These are phyloP conservation scores for Delphinapterus leucas DNA, from an alignment of 2,113 vertebrate species.

Conservation along the genomic window DNA sequence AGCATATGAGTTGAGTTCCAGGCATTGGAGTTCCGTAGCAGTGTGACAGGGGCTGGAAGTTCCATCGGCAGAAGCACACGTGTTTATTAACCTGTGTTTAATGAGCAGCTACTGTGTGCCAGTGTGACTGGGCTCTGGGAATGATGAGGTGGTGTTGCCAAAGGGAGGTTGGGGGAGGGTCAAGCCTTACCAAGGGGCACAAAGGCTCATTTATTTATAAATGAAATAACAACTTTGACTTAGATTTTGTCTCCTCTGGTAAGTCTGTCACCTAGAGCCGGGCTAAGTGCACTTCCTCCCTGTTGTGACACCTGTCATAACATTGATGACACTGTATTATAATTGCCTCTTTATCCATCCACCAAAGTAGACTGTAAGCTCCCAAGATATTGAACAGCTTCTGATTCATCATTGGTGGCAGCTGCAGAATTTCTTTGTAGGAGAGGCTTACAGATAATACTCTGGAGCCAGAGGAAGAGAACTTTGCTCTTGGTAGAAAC, in stretches of 20 bases:
- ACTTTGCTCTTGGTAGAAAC: background rate
- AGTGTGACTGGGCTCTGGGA: too few species aligned
- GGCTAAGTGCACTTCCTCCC: background rate
- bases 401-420: background rate
- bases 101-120: background rate
- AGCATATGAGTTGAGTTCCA: background rate
- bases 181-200: background rate
- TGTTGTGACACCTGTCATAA: background rate
- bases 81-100: background rate
- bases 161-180: background rate
- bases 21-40: background rate
- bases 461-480: background rate
- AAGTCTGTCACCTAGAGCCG: background rate
- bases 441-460: too few species aligned
- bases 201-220: background rate
- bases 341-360: background rate
- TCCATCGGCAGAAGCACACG: fast-evolving
- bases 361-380: background rate
- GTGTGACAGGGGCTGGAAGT: background rate
- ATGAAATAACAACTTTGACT: background rate
- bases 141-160: background rate
- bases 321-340: too few species aligned
- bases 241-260: background rate
- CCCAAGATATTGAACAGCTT: background rate
- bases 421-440: background rate